Percentiles rank a stretch among this genome's conserved stretches.
Conservation (phyloP, 2,888 invertebrate species). For the Euphydryas editha region DNA sequence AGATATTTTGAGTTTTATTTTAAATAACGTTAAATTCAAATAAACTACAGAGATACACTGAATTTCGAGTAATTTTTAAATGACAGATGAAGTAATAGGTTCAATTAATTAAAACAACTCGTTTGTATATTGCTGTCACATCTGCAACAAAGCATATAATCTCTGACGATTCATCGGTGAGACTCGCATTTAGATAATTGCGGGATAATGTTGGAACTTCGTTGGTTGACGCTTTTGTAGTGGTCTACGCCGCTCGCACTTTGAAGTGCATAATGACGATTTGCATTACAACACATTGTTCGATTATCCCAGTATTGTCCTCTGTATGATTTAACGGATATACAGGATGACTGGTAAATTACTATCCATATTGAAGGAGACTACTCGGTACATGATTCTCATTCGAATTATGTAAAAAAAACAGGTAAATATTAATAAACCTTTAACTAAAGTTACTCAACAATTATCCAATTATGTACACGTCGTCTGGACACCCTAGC, state of each 20-base stretch:
- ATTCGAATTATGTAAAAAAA: too few species aligned
- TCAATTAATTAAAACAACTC: conserved; percentile 14
- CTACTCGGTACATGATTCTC: too few species aligned
- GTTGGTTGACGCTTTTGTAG: conserved; percentile 67
- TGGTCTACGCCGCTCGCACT: conserved; percentile 54
- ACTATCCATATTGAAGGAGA: too few species aligned
- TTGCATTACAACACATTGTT: conserved; percentile 62
- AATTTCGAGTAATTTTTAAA: not conserved
- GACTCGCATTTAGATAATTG: conserved; percentile 78
- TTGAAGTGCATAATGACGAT: conserved; percentile 70
- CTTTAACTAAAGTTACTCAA: too few species aligned
- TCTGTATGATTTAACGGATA: conserved; percentile 33
- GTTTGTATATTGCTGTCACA: not conserved
- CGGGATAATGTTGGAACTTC: conserved; percentile 68
- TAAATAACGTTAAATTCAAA: too few species aligned
- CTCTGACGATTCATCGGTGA: conserved; percentile 37
- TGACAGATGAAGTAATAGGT: not conserved
- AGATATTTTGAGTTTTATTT: too few species aligned
- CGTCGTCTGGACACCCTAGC: too few species aligned
- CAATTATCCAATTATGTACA: too few species aligned
- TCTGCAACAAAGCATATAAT: conserved; percentile 17
- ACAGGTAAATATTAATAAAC: too few species aligned
- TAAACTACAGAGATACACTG: too few species aligned
- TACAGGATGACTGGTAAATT: too few species aligned
- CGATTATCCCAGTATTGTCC: conserved; percentile 46